Conservation (phyloP, 2,113 vertebrate species). For the Archilochus colubris region DNA sequence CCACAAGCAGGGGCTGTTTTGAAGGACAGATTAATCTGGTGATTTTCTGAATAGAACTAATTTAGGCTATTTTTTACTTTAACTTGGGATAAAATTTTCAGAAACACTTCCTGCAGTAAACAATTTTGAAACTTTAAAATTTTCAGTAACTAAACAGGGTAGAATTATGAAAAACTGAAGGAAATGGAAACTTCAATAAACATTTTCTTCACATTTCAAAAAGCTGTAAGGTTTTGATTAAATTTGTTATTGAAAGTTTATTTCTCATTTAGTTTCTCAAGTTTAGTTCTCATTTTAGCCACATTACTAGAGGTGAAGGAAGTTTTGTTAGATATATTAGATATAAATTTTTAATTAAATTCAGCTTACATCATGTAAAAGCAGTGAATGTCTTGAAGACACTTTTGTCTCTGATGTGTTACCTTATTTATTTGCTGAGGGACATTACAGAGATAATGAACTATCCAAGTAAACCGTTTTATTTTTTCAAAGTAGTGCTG, state of each 20-base stretch:
- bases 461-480: fast-evolving
- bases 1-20: background rate
- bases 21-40: background rate
- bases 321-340: background rate
- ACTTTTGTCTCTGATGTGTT: background rate
- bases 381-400: background rate
- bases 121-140: background rate
- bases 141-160: background rate
- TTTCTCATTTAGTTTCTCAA: no score
- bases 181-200: background rate
- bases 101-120: background rate
- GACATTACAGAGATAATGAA: background rate
- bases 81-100: background rate
- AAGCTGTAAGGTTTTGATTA: background rate
- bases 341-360: background rate
- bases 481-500: background rate
- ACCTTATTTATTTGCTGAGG: background rate
- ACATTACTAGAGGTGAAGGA: background rate
- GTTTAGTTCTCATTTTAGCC: background rate
- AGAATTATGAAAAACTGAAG: background rate
- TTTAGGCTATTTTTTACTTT: background rate
- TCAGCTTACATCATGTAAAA: background rate
- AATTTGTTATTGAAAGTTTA: background rate
- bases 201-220: background rate
- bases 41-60: background rate